Evolutionary conservation across 2,888 invertebrate species (phyloP).

Genomic region (Pseudanteris insignis): DNA sequence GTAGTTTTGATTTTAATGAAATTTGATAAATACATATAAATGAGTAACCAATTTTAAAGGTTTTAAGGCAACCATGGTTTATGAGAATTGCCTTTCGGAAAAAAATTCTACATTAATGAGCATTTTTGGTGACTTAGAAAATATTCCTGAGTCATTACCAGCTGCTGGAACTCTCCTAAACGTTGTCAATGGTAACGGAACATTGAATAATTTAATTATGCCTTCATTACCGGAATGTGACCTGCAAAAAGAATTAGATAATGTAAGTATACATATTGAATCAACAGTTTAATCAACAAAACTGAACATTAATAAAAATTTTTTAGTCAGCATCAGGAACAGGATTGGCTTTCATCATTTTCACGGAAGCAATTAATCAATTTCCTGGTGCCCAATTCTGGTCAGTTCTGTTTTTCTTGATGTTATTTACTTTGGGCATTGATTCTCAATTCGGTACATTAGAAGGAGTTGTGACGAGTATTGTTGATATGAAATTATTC

Average conservation of each 20-base stretch:
- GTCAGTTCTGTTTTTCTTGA: constrained; percentile 95
- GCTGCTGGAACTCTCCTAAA: constrained; percentile 70
- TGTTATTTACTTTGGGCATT: constrained; percentile 95
- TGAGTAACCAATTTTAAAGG: constrained; percentile 69
- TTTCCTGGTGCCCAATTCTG: constrained; percentile 96
- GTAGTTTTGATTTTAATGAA: not conserved
- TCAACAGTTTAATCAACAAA: no score
- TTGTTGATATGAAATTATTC: constrained; percentile 94
- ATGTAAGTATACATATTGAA: constrained; percentile 83
- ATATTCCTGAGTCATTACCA: constrained; percentile 69
- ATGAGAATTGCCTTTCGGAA: constrained; percentile 76
- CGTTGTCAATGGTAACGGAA: constrained; percentile 68
- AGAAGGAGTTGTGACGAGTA: constrained; percentile 94
- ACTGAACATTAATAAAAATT: not conserved
- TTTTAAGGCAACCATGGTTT: constrained; percentile 88
- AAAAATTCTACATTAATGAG: constrained; percentile 72
- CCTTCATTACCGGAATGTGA: constrained; percentile 80
- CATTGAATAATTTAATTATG: constrained; percentile 72
- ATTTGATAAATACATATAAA: no score
- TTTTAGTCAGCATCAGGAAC: constrained; percentile 93
- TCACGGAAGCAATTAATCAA: constrained; percentile 97
- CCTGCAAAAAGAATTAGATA: constrained; percentile 85
- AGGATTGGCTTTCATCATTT: constrained; percentile 95
- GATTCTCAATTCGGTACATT: constrained; percentile 97
- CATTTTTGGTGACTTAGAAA: constrained; percentile 69